phyloP scores from a whole-genome alignment of 2,797 vertebrate species.

The Amphiprion clarkii region DNA sequence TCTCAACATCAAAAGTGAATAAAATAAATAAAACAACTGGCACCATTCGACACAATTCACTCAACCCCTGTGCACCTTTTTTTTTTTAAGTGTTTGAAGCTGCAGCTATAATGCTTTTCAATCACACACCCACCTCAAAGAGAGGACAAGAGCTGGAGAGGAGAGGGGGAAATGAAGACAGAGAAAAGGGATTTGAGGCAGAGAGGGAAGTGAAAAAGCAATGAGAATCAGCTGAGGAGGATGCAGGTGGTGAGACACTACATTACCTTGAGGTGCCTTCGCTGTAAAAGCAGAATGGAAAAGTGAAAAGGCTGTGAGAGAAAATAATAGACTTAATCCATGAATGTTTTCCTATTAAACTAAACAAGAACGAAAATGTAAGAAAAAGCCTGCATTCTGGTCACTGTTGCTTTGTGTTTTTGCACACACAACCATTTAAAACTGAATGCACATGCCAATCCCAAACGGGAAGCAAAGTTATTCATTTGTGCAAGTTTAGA shows the following conservation, averaged over 20 bases:
- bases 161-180: conserved; percentile 30
- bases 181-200: conserved; percentile 26
- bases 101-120: conserved; percentile 37
- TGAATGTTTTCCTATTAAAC: conserved; percentile 30
- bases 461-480: conserved; percentile 13
- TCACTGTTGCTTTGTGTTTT: background rate
- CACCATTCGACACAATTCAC: conserved; percentile 37
- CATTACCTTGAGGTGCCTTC: conserved; percentile 46
- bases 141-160: conserved; percentile 25
- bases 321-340: conserved; percentile 3
- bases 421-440: background rate
- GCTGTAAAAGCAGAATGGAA: conserved; percentile 6
- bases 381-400: background rate
- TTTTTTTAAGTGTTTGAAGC: conserved; percentile 32
- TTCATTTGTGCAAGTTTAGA: conserved; percentile 31
- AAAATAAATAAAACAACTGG: conserved; percentile 51
- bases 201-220: conserved; percentile 17
- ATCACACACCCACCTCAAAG: conserved; percentile 47
- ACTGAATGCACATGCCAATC: background rate
- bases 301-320: conserved; percentile 18
- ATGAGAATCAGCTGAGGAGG: conserved; percentile 23
- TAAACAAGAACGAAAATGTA: background rate
- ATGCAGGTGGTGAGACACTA: conserved; percentile 33
- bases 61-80: conserved; percentile 19
- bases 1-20: conserved; percentile 21